Conservation (phyloP, 2,888 invertebrate species). For the Nemoura dubitans region DNA sequence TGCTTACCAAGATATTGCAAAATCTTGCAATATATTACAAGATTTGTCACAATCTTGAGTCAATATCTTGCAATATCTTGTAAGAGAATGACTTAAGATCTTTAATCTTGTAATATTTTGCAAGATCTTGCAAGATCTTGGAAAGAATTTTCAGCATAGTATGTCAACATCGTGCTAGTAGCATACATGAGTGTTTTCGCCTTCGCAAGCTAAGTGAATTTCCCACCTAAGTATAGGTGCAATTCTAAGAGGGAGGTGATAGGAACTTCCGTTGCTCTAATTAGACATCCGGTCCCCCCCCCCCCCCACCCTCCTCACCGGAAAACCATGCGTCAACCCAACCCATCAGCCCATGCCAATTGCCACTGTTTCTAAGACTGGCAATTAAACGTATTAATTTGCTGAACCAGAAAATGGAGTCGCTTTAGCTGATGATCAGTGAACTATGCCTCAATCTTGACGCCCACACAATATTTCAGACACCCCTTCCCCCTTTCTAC, state of each 20-base stretch:
- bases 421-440: slow-evolving; percentile 1
- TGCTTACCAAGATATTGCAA: too few relatives aligned
- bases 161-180: too few relatives aligned
- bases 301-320: too few relatives aligned
- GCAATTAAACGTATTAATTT: neutral
- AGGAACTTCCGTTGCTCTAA: neutral
- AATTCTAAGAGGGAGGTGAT: neutral
- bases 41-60: too few relatives aligned
- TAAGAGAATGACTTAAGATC: too few relatives aligned
- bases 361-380: neutral
- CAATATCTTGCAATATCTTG: too few relatives aligned
- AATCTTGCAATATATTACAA: too few relatives aligned
- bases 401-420: neutral
- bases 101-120: too few relatives aligned
- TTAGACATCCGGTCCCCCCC: neutral
- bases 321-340: neutral
- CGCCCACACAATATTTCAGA: neutral
- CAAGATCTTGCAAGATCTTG: too few relatives aligned
- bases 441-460: neutral
- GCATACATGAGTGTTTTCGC: too few relatives aligned
- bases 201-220: neutral
- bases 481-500: neutral
- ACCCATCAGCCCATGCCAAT: neutral
- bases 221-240: neutral
- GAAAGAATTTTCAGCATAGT: too few relatives aligned